Evolutionary conservation across 2,797 vertebrate species (phyloP), one percentile per base, ranked within the genome.

Genomic region (Monodelphis domestica): DNA sequence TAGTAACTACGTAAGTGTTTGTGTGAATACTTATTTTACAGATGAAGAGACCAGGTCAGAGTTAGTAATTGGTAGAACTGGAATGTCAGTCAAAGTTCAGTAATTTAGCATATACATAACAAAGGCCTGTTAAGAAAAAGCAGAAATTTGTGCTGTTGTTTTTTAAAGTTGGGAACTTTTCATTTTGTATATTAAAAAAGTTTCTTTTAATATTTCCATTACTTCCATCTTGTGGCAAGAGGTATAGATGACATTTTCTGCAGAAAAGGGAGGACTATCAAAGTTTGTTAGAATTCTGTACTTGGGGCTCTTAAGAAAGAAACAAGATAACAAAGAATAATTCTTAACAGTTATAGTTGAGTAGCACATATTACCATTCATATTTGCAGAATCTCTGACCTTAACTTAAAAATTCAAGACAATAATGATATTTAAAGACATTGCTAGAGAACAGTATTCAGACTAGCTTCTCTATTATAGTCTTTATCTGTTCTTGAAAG

Each of bases 401-500:
- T 78, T 78, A 87, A 17, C 70, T 87, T 45, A 89, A 26, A 88
- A 93, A 38, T 95, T 78, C 91, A 56, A 30, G 89, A 51, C 54
- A 53, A 92, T 63, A 94, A 53, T 94, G 28, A 29, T 89, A 84
- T 28, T 94, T 90, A 56, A 90, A 93, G 55, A 24, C 38, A 45
- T 78, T 78, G 9, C 38, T 24, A 70, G n/a, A 70, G n/a, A 28
- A 56, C 30, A 33, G 2, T 93, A 89, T 95, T 50, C 38, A 90
- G 84, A 93, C 54, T 57, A 17, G 92, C 90, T 84, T 53, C 38
- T 89, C 12, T 93, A 89, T 12, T 94, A n/a, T n/a, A n/a, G 12
- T 57, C 94, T 55, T 57, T 91, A 51, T 52, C 92, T 95, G 11
- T 28, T 92, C 38, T 95, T 95, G 94, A 95, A 92, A 53, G 63